Evolutionary conservation across 1,140 invertebrate genomes (phyloP), one percentile per base, ranked within the genome.

Genomic region (Gonioctena quinquepunctata): DNA sequence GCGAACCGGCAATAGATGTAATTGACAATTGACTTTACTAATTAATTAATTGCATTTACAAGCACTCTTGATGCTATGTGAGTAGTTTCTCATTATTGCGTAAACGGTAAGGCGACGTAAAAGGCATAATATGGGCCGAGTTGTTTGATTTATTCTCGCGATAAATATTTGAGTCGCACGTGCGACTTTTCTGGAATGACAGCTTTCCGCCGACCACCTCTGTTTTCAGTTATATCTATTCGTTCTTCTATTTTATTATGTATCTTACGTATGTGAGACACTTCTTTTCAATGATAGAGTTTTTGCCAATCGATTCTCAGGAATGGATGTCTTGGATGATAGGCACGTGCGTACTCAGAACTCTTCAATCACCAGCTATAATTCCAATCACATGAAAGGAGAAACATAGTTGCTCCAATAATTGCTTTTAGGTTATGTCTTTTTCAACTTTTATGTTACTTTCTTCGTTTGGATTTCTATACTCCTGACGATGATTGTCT

Each of bases 21-120:
- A 76, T 76, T 73, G 74, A 71, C 74, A 76, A 73, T 71, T 73
- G 74, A 71, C 68, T 68, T 69, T 72, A 76, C 74, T 76, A 76
- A 76, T 73, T 76, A 76, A 76, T 76, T 76, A 76, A 76, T 73
- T 73, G 71, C 66, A 64, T 69, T 61, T 71, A 68, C 69, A 68
- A 71, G 69, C 64, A 42, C 63, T 73, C 68, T 52, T 26, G 48
- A 66, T 54, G 63, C 48, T 52, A 66, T 66, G 63, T 54, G 63
- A 66, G 56, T 56, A 49, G 33, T 68, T 61, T 50, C 57, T 61
- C 57, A 68, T 60, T 50, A 68, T 68, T 68, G 22, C 66, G 42
- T 60, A 60, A 68, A 60, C 66, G 66, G 56, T 50, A 22, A 25
- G 56, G 42, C 13, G 19, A 19, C 33, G 8, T 60, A 48, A 50